Conservation (phyloP, 64 coral and sea anemone genomes). For the Stichodactyla mertensii region DNA sequence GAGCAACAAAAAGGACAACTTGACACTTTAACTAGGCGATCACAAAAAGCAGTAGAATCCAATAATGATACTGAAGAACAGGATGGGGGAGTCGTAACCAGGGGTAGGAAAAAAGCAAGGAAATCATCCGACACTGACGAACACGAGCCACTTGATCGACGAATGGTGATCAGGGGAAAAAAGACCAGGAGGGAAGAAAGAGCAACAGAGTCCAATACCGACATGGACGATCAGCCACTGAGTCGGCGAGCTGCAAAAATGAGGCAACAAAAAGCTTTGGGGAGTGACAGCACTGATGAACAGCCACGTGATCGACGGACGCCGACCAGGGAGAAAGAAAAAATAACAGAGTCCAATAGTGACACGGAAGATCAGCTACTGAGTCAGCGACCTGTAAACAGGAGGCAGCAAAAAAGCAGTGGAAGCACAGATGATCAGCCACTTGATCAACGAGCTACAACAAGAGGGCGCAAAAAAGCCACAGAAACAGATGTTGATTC, state of each 20-base stretch:
- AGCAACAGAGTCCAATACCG: not conserved
- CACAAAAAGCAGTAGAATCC: not conserved
- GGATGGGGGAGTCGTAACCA: too few relatives aligned
- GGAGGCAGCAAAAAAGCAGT: not conserved
- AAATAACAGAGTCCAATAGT: not conserved
- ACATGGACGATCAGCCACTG: not conserved
- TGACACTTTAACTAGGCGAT: too few relatives aligned
- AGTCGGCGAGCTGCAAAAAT: not conserved
- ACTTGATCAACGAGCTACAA: not conserved
- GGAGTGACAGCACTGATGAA: not conserved
- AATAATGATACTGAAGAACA: not conserved
- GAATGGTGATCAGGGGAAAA: too few relatives aligned
- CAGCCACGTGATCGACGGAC: not conserved
- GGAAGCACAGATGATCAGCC: not conserved
- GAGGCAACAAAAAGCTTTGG: not conserved
- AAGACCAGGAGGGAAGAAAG: too few relatives aligned
- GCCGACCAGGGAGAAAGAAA: not conserved
- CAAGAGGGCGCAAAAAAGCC: not conserved
- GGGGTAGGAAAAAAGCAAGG: too few relatives aligned
- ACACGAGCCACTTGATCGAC: too few relatives aligned
- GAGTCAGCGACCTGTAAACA: not conserved
- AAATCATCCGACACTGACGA: too few relatives aligned
- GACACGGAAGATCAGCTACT: not conserved
- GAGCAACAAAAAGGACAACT: too few relatives aligned
- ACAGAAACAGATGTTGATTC: not conserved